These are phyloP conservation scores for Ditylenchus dipsaci DNA, from an alignment of 1,140 invertebrate species.

Conservation along the genomic window DNA sequence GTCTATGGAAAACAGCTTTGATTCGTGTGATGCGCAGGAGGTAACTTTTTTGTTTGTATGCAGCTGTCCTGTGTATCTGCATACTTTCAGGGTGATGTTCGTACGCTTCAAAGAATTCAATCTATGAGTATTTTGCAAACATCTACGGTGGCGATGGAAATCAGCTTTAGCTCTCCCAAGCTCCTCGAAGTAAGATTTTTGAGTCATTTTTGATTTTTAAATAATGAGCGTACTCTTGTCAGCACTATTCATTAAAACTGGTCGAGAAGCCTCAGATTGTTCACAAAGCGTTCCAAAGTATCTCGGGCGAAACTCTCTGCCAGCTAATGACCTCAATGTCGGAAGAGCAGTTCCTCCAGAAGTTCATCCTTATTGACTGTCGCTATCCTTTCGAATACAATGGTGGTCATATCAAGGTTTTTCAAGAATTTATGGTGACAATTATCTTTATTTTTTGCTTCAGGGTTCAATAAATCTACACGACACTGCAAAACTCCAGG, in stretches of 20 bases:
- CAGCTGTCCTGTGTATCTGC: too few relatives aligned
- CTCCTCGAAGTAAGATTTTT: background rate
- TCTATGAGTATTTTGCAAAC: background rate
- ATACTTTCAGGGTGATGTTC: background rate
- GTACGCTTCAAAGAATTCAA: background rate
- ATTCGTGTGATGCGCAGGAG: background rate
- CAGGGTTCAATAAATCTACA: background rate
- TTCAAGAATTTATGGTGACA: background rate
- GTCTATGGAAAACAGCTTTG: background rate
- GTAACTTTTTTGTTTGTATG: too few relatives aligned
- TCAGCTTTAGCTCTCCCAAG: background rate
- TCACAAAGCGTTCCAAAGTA: conserved; percentile 39
- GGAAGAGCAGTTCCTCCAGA: conserved; percentile 28
- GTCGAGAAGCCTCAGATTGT: conserved; percentile 4
- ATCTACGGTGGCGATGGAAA: background rate
- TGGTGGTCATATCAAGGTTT: conserved; percentile 78
- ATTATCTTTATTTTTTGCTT: background rate
- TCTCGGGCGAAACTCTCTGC: conserved; percentile 34
- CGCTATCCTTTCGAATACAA: conserved; percentile 94
- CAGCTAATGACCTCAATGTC: conserved; percentile 27
- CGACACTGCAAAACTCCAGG: background rate
- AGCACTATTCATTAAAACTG: conserved; percentile 31
- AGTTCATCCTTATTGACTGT: conserved; percentile 61
- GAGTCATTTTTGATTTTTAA: background rate
- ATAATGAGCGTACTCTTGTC: conserved; percentile 3